Base-by-base conservation (phyloP, 2,797 vertebrate species). In the Staurois parvus region DNA sequence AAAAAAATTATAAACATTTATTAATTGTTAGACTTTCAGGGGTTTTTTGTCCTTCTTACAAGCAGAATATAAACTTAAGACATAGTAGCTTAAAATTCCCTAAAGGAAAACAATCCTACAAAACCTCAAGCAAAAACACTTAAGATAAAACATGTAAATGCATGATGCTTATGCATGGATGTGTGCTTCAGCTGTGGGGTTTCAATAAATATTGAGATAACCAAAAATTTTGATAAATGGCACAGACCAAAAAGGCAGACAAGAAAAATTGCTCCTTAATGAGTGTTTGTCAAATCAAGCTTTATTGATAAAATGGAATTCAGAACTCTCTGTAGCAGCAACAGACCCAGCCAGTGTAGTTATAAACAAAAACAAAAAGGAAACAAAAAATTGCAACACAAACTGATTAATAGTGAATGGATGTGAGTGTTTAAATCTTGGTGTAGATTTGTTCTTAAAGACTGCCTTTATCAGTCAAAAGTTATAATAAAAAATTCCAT, bases 291-390 rank as follows among this genome's bases (percentile, higher is more conserved):
- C 94, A 94, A 95, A 94, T 94, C 94, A 95, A 95, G 90, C 94
- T 95, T 95, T 95, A 95, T 95, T 95, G 94, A 95, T 94, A 95
- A 95, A 95, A 95, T 93, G 93, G 93, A 94, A 94, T 94, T 93
- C 92, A 93, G 90, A 92, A 88, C 92, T 93, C 94, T 91, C 91
- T 92, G 92, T 89, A 92, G 94, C 94, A 94, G 94, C 94, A 95
- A 94, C 94, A 94, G 91, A 94, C 89, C 93, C 93, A 95, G 93
- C 91, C 92, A 90, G 91, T 94, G 89, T 92, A 90, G 91, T 94
- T 88, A 90, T 66, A 67, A 52, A 42, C 37, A 69, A 59, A 76
- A 84, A 32, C 32, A 32, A 32, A 37, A 10, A 37, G 10, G 9
- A 37, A 37, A 37, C 37, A 37, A 77, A 91, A 91, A 92, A 91